These are phyloP conservation scores for Oreortyx pictus DNA, from an alignment of 2,797 vertebrate genomes.

Conservation along the genomic window DNA sequence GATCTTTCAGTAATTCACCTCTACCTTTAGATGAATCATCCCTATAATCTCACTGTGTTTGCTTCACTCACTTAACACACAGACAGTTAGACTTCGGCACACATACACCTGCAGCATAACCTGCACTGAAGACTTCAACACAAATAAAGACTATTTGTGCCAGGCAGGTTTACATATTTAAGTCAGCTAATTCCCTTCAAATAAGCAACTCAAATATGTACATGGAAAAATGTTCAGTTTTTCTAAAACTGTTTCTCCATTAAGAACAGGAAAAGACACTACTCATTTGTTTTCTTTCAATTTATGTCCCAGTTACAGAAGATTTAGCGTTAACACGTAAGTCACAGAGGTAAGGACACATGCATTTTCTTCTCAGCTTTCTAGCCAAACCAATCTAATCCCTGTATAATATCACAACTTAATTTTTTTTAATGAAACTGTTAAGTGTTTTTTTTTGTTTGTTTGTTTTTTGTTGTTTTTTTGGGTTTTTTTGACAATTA, in stretches of 20 bases:
- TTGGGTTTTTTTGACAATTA: too few relatives aligned
- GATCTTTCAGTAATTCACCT: background rate
- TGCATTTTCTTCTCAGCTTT: background rate
- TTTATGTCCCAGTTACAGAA: background rate
- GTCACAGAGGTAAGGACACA: background rate
- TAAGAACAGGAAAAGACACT: background rate
- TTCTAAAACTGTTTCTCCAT: background rate
- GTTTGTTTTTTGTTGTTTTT: too few relatives aligned
- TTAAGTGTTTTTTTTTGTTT: too few relatives aligned
- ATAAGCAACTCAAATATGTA: background rate
- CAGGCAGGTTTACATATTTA: background rate
- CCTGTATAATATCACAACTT: background rate
- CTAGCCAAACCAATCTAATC: background rate
- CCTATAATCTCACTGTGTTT: background rate
- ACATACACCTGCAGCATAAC: background rate
- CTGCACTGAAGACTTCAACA: background rate
- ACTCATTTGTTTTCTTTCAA: background rate
- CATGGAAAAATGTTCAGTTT: background rate
- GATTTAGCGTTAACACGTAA: background rate
- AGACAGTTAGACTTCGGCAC: background rate
- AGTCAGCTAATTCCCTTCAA: background rate
- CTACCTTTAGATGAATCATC: background rate
- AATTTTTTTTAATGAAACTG: background rate
- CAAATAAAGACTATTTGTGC: background rate
- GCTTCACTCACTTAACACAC: background rate